phyloP scores from a whole-genome alignment of 2,113 vertebrate species.

The Embiotoca jacksoni region DNA sequence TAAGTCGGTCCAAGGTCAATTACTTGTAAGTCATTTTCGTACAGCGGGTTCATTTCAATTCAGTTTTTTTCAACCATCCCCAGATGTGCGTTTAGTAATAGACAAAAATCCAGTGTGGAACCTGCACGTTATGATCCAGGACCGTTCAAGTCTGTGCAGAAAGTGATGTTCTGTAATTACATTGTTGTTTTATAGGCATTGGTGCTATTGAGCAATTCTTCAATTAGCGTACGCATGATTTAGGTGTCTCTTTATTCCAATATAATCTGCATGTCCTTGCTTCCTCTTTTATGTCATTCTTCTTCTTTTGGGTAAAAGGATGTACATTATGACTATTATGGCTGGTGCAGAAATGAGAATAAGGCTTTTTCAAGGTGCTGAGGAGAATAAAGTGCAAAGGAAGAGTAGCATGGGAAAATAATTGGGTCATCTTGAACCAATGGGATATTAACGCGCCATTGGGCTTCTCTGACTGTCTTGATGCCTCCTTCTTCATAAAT shows the following conservation, averaged over 20 bases:
- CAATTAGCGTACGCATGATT: constrained; percentile 29
- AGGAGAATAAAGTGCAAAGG: constrained; percentile 67
- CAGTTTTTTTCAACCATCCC: background rate
- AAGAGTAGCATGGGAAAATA: constrained; percentile 73
- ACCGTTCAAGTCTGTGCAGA: constrained; percentile 9
- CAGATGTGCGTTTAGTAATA: constrained; percentile 2
- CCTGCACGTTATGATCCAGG: background rate
- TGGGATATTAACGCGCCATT: constrained; percentile 81
- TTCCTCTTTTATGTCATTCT: constrained; percentile 42
- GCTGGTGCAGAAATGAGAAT: constrained; percentile 58
- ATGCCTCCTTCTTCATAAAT: constrained; percentile 68
- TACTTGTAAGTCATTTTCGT: background rate
- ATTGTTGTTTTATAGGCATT: constrained; percentile 47
- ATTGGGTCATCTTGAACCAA: constrained; percentile 82
- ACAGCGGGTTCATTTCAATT: background rate
- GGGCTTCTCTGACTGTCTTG: constrained; percentile 70
- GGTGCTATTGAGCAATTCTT: constrained; percentile 31
- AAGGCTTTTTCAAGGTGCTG: constrained; percentile 63
- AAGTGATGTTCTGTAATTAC: constrained; percentile 40
- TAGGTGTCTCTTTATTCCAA: constrained; percentile 42
- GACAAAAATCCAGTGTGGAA: background rate
- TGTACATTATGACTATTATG: constrained; percentile 59
- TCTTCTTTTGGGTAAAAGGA: constrained; percentile 31
- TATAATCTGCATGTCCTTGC: constrained; percentile 57
- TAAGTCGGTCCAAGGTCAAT: background rate